phyloP scores from a whole-genome alignment of 2,888 invertebrate species.

The Anthrax anthrax region DNA sequence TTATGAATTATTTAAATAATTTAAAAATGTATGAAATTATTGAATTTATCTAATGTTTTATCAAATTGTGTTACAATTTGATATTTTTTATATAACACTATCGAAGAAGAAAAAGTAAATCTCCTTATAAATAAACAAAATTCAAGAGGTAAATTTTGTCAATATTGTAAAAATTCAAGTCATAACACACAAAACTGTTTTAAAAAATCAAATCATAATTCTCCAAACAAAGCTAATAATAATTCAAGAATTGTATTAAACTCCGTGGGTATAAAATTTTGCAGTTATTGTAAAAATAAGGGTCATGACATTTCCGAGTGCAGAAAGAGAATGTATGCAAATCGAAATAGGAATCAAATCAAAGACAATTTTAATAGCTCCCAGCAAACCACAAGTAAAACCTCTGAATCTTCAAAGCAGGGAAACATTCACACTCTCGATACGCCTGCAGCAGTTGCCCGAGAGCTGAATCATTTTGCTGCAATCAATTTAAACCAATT shows the following conservation, averaged over 20 bases:
- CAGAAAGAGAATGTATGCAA: not conserved
- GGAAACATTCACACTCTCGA: not conserved
- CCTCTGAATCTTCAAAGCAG: not conserved
- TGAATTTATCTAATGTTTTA: too few species aligned
- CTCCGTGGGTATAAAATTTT: not conserved
- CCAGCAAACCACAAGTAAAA: not conserved
- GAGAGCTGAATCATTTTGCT: not conserved
- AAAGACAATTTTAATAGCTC: too few species aligned
- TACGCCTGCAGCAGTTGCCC: not conserved
- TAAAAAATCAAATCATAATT: constrained; percentile 6
- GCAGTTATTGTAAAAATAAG: not conserved
- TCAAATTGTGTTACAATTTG: too few species aligned
- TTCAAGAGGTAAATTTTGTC: too few species aligned
- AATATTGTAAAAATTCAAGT: too few species aligned
- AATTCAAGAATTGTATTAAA: too few species aligned
- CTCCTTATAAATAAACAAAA: too few species aligned
- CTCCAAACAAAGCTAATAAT: not conserved
- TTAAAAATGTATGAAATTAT: too few species aligned
- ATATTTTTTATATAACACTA: too few species aligned
- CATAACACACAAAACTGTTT: not conserved
- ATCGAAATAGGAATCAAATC: too few species aligned
- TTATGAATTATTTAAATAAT: too few species aligned
- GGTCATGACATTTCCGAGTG: not conserved
- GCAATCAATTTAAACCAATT: not conserved
- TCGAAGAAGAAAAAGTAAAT: too few species aligned